phyloP scores from a whole-genome alignment of 37 sponge, comb jelly and placozoan species.

The Chondrilla cf. caribensis region DNA sequence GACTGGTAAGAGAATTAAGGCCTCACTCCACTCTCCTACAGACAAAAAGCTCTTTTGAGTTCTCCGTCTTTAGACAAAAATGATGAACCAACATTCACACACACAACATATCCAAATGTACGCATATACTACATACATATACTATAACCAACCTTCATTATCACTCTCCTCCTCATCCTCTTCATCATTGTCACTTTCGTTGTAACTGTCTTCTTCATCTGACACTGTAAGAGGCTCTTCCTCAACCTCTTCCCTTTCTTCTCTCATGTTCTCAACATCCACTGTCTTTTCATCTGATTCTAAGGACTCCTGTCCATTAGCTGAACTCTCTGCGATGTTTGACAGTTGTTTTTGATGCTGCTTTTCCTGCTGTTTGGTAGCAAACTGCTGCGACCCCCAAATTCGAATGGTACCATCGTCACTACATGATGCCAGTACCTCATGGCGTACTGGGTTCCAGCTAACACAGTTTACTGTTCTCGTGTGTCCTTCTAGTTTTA shows the following conservation, averaged over 20 bases:
- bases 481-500: slow-evolving; percentile 80
- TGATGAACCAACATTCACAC: too few relatives aligned
- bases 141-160: too few relatives aligned
- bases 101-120: too few relatives aligned
- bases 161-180: slow-evolving; percentile 6
- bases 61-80: too few relatives aligned
- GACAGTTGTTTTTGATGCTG: neutral
- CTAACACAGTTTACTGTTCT: slow-evolving; percentile 87
- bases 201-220: slow-evolving; percentile 24
- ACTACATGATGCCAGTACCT: slow-evolving; percentile 87
- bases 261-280: neutral
- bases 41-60: too few relatives aligned
- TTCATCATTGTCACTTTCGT: slow-evolving; percentile 16
- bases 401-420: slow-evolving; percentile 75
- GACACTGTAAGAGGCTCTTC: neutral
- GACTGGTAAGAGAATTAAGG: too few relatives aligned
- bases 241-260: neutral
- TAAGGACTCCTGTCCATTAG: neutral
- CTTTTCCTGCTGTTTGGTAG: neutral
- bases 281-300: neutral
- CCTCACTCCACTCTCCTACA: too few relatives aligned
- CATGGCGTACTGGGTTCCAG: slow-evolving; percentile 87
- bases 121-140: too few relatives aligned
- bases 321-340: neutral
- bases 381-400: slow-evolving; percentile 47